phyloP scores from a whole-genome alignment of 2,888 invertebrate species.

The Oscheius sp. region DNA sequence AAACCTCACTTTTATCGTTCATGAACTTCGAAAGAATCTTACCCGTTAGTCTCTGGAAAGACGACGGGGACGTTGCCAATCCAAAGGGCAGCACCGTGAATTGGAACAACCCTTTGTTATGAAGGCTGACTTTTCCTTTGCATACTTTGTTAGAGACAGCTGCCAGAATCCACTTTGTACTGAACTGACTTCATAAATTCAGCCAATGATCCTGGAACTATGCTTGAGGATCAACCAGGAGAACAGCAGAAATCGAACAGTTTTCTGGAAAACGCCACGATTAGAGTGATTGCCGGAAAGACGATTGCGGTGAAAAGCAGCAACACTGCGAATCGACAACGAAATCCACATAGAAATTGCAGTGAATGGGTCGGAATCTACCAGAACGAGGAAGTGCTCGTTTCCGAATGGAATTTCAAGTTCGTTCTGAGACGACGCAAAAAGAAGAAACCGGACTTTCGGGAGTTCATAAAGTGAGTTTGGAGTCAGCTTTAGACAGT shows the following conservation, averaged over 20 bases:
- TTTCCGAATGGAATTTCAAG: constrained; percentile 57
- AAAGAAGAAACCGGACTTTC: constrained; percentile 26
- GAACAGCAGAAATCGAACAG: constrained; percentile 13
- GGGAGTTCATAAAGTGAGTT: constrained; percentile 14
- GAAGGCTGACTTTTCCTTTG: too few relatives aligned
- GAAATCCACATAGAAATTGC: constrained; percentile 5
- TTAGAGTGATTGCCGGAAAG: constrained; percentile 21
- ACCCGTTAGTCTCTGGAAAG: too few relatives aligned
- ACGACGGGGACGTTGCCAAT: too few relatives aligned
- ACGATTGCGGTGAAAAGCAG: constrained; percentile 23
- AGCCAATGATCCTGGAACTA: constrained; percentile 45
- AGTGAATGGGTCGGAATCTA: constrained; percentile 26
- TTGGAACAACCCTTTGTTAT: too few relatives aligned
- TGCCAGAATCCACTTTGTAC: too few relatives aligned
- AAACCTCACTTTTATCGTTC: too few relatives aligned
- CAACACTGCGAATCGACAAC: constrained; percentile 11
- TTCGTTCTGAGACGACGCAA: constrained; percentile 33
- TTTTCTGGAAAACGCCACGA: constrained; percentile 10
- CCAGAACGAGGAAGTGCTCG: constrained; percentile 41
- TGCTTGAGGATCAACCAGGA: constrained; percentile 19
- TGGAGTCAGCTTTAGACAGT: too few relatives aligned
- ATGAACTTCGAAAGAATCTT: too few relatives aligned
- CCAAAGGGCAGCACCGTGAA: too few relatives aligned
- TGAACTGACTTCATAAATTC: too few relatives aligned
- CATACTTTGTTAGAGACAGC: too few relatives aligned